These are phyloP conservation scores for Sycobia sp. DNA, from an alignment of 1,140 invertebrate genomes.

Conservation along the genomic window DNA sequence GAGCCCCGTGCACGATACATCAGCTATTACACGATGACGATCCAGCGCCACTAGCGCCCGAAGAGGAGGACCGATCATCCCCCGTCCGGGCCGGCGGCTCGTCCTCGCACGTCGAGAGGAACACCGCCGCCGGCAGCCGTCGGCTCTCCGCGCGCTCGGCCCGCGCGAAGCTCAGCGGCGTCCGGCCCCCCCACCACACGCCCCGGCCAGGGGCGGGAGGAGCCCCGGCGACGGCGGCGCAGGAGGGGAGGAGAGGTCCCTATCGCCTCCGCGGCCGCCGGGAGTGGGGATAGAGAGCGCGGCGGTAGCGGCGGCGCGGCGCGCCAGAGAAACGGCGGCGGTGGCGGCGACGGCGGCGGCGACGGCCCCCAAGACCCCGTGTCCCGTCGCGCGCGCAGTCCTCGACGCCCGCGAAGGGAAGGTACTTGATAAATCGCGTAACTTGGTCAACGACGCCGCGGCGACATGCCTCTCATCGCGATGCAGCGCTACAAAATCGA, in stretches of 20 bases:
- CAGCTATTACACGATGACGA: no score
- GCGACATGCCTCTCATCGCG: conserved; percentile 57
- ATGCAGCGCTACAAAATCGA: conserved; percentile 56
- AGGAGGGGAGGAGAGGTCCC: conserved; percentile 44
- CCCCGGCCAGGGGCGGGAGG: background rate
- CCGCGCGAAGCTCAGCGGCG: no score
- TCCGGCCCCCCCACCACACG: background rate
- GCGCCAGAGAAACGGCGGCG: conserved; percentile 37
- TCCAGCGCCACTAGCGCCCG: no score
- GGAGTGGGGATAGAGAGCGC: conserved; percentile 55
- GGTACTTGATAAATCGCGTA: no score
- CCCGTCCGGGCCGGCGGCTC: no score
- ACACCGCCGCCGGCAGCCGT: no score
- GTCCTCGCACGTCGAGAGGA: no score
- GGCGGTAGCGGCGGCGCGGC: conserved; percentile 32
- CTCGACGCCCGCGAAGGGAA: conserved; percentile 47
- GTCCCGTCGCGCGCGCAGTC: conserved; percentile 43
- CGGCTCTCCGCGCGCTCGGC: no score
- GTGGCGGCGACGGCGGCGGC: conserved; percentile 29
- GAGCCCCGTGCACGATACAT: no score
- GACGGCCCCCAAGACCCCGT: conserved; percentile 6
- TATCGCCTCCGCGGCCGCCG: conserved; percentile 43
- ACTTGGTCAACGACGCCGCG: no score
- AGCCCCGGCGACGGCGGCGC: background rate
- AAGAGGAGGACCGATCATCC: no score